Conservation (phyloP, 1,140 invertebrate genomes). For the Philotrypesis tridentata region DNA sequence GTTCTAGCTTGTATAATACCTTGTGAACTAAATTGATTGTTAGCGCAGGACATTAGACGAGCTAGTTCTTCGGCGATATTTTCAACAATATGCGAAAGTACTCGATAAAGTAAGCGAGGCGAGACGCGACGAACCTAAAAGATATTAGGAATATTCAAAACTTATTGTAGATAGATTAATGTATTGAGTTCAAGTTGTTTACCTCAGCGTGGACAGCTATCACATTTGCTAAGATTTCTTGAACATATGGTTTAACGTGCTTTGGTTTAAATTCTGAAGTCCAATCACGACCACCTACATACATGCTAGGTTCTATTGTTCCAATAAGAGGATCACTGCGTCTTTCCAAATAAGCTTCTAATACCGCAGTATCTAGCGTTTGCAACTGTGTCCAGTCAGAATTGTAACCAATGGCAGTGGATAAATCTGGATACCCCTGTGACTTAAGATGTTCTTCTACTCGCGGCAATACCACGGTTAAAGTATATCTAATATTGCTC, state of each 20-base stretch:
- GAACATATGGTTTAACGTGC: constrained; percentile 91
- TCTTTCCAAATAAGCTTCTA: constrained; percentile 91
- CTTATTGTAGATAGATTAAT: background rate
- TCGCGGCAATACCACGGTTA: constrained; percentile 82
- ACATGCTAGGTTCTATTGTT: constrained; percentile 96
- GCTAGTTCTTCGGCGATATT: constrained; percentile 93
- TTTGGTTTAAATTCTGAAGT: constrained; percentile 82
- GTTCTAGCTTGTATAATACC: constrained; percentile 81
- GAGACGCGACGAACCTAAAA: constrained; percentile 85
- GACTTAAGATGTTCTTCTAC: constrained; percentile 75
- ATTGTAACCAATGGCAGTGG: constrained; percentile 65
- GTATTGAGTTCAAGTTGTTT: constrained; percentile 28
- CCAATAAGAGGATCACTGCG: constrained; percentile 95
- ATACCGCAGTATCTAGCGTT: constrained; percentile 80
- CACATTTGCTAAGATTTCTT: constrained; percentile 93
- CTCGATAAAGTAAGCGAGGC: constrained; percentile 82
- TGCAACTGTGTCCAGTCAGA: constrained; percentile 75
- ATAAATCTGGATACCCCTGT: constrained; percentile 68
- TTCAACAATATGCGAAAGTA: constrained; percentile 90
- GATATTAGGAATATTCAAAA: constrained; percentile 39
- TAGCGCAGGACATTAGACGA: constrained; percentile 86
- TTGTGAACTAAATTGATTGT: constrained; percentile 77
- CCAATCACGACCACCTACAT: constrained; percentile 91
- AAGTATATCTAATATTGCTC: constrained; percentile 92
- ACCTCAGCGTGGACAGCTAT: constrained; percentile 96